Evolutionary conservation across 2,888 invertebrate genomes (phyloP).

Genomic region (Chymomyza procnemis): DNA sequence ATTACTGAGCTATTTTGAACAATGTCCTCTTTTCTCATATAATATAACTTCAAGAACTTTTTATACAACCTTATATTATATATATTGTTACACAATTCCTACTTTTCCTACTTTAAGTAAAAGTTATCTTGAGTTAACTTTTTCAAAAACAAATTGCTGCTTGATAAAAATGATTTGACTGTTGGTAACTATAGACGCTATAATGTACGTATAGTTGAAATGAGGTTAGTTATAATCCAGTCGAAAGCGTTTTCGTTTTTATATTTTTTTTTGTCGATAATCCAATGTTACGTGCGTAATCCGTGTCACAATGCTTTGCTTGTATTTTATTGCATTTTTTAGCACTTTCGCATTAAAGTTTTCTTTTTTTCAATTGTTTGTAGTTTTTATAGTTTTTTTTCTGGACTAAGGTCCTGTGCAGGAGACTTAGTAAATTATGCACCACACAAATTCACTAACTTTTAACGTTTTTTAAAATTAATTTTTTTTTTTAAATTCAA

Average conservation of each 20-base stretch:
- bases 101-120: not conserved
- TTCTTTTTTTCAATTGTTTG: slow-evolving; percentile 4
- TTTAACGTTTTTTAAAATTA: slow-evolving; percentile 19
- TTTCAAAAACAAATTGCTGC: not conserved
- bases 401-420: slow-evolving; percentile 36
- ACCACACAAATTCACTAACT: slow-evolving; percentile 12
- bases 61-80: not conserved
- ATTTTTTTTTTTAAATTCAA: slow-evolving; percentile 20
- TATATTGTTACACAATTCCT: not conserved
- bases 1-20: too few relatives aligned
- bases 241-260: slow-evolving; percentile 38
- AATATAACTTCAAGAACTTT: not conserved
- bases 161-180: not conserved
- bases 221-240: slow-evolving; percentile 53
- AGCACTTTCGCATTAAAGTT: slow-evolving; percentile 12
- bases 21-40: too few relatives aligned
- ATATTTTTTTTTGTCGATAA: slow-evolving; percentile 50
- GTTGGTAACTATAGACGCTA: not conserved
- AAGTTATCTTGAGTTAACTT: not conserved
- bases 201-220: slow-evolving; percentile 15
- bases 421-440: slow-evolving; percentile 7
- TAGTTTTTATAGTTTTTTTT: not conserved
- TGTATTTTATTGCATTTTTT: slow-evolving; percentile 8
- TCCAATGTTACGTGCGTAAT: slow-evolving; percentile 37
- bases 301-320: slow-evolving; percentile 44